phyloP scores from a whole-genome alignment of 2,113 vertebrate species.

The Natator depressus region DNA sequence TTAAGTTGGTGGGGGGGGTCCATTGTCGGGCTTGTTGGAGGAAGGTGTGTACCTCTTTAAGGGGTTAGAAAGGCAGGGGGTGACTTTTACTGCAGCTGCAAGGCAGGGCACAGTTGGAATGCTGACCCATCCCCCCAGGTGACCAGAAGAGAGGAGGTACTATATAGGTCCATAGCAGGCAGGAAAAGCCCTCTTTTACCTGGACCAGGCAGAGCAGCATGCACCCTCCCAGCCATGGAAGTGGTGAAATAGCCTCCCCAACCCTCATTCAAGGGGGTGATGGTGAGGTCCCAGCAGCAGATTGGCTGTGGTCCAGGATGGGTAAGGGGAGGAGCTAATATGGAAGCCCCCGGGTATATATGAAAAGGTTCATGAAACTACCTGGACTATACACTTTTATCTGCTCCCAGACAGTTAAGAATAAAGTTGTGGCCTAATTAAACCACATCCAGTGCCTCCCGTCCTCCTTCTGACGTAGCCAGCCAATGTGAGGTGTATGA shows the following conservation, averaged over 20 bases:
- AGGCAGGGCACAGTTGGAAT: too few relatives aligned
- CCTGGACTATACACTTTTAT: background rate
- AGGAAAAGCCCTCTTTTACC: too few relatives aligned
- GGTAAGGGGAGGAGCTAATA: background rate
- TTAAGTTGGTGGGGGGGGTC: too few relatives aligned
- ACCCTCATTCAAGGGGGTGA: background rate
- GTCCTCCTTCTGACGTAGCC: background rate
- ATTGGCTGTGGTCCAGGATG: background rate
- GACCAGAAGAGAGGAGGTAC: too few relatives aligned
- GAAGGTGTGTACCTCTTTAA: too few relatives aligned
- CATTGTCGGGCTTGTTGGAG: background rate
- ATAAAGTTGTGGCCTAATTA: background rate
- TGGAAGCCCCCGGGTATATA: background rate
- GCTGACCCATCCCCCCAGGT: too few relatives aligned
- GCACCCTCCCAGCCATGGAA: too few relatives aligned
- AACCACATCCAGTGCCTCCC: background rate
- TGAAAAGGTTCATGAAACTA: background rate
- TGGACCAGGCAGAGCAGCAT: too few relatives aligned
- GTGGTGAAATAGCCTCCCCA: too few relatives aligned
- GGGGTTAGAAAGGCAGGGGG: too few relatives aligned
- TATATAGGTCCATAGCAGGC: too few relatives aligned
- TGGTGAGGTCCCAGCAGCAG: background rate
- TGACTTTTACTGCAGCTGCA: too few relatives aligned
- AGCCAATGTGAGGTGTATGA: background rate
- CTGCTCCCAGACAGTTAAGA: background rate